A percentile compares a stretch with the other conserved stretches of the same genome.
phyloP scores from a whole-genome alignment of 2,797 vertebrate genomes.

The Enteromius paludinosus region DNA sequence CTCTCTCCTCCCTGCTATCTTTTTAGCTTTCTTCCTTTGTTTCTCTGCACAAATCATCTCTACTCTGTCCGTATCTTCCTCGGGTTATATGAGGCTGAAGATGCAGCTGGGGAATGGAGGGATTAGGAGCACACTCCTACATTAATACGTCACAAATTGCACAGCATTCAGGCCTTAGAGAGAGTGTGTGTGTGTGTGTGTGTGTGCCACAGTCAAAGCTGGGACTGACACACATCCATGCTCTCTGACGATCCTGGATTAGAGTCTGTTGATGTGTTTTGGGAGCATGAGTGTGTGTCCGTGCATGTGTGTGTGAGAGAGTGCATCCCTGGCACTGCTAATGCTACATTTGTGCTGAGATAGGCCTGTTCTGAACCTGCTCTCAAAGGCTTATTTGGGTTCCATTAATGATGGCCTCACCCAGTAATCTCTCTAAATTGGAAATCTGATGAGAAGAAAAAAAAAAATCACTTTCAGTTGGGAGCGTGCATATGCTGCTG shows the following conservation, averaged over 20 bases:
- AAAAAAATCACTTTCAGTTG: conserved; percentile 49
- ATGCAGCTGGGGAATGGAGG: conserved; percentile 15
- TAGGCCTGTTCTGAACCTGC: conserved; percentile 50
- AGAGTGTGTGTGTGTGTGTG: conserved; percentile 2
- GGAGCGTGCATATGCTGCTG: conserved; percentile 48
- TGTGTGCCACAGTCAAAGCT: conserved; percentile 32
- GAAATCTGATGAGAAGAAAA: conserved; percentile 64
- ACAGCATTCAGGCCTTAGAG: background rate
- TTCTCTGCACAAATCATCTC: conserved; percentile 24
- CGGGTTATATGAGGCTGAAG: conserved; percentile 8
- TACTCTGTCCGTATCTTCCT: conserved; percentile 4
- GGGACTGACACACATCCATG: conserved; percentile 41
- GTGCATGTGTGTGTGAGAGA: conserved; percentile 22
- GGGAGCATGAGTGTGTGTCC: background rate
- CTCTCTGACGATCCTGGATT: conserved; percentile 51
- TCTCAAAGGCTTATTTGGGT: conserved; percentile 62
- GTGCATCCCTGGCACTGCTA: conserved; percentile 33
- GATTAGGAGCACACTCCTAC: conserved; percentile 45
- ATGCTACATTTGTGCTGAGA: conserved; percentile 56
- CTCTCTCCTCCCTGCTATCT: conserved; percentile 23
- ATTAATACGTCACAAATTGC: conserved; percentile 45
- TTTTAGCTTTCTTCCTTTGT: conserved; percentile 5
- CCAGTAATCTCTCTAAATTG: conserved; percentile 63
- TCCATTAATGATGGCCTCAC: conserved; percentile 61
- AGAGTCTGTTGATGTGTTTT: conserved; percentile 45